Evolutionary conservation across 2,888 invertebrate species (phyloP).

Genomic region (Spialia ferax): DNA sequence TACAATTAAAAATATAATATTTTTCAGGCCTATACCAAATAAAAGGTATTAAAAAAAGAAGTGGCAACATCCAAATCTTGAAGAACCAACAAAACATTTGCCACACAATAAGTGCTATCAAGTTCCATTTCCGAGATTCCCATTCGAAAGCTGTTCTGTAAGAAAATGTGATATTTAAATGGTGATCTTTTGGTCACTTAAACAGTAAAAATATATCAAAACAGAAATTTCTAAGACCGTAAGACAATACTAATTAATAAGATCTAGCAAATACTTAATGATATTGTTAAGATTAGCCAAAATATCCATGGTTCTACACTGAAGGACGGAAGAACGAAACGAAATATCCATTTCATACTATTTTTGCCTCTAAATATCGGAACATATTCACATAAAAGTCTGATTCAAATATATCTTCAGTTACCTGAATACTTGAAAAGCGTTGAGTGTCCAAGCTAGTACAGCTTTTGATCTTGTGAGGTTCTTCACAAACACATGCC

Average conservation of each 20-base stretch:
- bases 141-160: constrained; percentile 97
- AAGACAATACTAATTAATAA: too few species aligned
- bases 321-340: not conserved
- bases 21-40: constrained; percentile 75
- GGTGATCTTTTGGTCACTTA: too few species aligned
- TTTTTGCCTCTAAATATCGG: too few species aligned
- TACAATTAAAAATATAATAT: constrained; percentile 63
- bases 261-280: too few species aligned
- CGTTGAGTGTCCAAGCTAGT: constrained; percentile 91
- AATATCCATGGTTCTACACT: not conserved
- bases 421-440: constrained; percentile 94
- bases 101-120: constrained; percentile 93
- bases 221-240: too few species aligned
- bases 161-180: too few species aligned
- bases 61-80: constrained; percentile 97
- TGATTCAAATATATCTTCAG: too few species aligned
- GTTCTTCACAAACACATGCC: constrained; percentile 95
- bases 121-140: constrained; percentile 94
- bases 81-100: constrained; percentile 95
- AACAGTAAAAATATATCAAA: too few species aligned
- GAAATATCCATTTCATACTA: too few species aligned
- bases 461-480: constrained; percentile 95
- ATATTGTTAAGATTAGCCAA: not conserved
- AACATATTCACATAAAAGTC: too few species aligned
- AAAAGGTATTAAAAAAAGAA: constrained; percentile 93